Evolutionary conservation across 2,888 invertebrate species (phyloP), one percentile per base, ranked within the genome.

Genomic region (Escarpia spicata): DNA sequence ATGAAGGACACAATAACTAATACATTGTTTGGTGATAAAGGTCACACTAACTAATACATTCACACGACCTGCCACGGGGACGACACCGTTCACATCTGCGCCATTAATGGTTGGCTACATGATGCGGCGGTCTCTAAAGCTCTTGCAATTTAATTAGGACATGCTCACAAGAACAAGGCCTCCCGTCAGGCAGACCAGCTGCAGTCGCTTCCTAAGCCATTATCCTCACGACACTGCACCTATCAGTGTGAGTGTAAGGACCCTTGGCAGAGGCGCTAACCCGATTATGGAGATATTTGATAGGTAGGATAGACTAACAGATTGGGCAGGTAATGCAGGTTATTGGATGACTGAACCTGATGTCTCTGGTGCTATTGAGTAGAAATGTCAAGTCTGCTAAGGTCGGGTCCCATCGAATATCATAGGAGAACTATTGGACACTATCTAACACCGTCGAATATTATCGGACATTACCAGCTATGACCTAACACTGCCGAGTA

Each of bases 201-300:
- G 75, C 75, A 15, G 19, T 26, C 26, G 75, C 75, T 75, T 75
- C 75, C 75, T 4, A 15, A 2, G 75, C 26, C 75, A 75, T 75
- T 75, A 75, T 75, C 75, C 75, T 75, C 19, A 19, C 75, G 19
- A 75, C 75, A 75, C 26, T 3, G 75, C 75, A 6, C 19, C 3
- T 75, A 19, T 75, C 75, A 19, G 75, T 75, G n/a, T 75, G 75
- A 75, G n/a, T n/a, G 19, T 75, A 75, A n/a, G 19, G 75, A 75
- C 75, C 26, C 4, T 26, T n/a, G 75, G 26, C 75, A 75, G 75
- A 19, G 26, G 19, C 75, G 75, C 75, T 75, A 75, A 75, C 19
- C 75, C 75, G 75, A 75, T 75, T 75, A 75, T n/a, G 75, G 75
- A 75, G 4, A 75, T 75, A n/a, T 75, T 75, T 75, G 75, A 75